Evolutionary conservation across 2,888 invertebrate genomes (phyloP), one percentile per base, ranked within the genome.

Genomic region (Galerucella pusilla): DNA sequence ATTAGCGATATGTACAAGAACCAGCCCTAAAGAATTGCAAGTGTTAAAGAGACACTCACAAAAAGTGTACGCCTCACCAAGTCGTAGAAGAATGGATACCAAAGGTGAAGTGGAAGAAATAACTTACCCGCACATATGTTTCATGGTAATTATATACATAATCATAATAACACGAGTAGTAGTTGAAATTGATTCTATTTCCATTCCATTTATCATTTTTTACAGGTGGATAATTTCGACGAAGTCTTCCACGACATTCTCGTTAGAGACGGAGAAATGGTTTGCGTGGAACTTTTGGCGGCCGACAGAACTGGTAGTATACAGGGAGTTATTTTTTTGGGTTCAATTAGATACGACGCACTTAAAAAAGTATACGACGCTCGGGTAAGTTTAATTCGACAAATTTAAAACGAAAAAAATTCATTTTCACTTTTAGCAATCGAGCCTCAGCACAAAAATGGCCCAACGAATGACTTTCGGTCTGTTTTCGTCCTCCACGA

Each of bases 41-140:
- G 98, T 98, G 84, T 90, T 97, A 81, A 93, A 94, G 85, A 92
- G 97, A 86, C 96, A 96, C 88, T 95, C 96, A 0, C 96, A 97
- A 89, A 92, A 84, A 77, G 99, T 99, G 59, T 99, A 98, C 89
- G 98, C 99, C 28, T 98, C 98, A 64, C 99, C 99, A 10, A 97
- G 97, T 88, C 92, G 97, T 69, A 91, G 99, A 85, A 93, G 97
- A 88, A 99, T 99, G 97, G 97, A 98, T 88, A 96, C 96, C 12
- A 99, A 99, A 88, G 99, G 99, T 60, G 98, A 98, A 85, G 93
- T 96, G 71, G 99, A 99, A 88, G 98, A 98, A 90, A 98, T 99
- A 88, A 97, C 98, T 60, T 99, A 98, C 89, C 99, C 99, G 2
- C 97, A 98, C 90, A 97, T 99, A 84, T 99, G 98, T 89, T 99